phyloP scores from a whole-genome alignment of 2,888 invertebrate genomes.

The Drosophila lutescens region DNA sequence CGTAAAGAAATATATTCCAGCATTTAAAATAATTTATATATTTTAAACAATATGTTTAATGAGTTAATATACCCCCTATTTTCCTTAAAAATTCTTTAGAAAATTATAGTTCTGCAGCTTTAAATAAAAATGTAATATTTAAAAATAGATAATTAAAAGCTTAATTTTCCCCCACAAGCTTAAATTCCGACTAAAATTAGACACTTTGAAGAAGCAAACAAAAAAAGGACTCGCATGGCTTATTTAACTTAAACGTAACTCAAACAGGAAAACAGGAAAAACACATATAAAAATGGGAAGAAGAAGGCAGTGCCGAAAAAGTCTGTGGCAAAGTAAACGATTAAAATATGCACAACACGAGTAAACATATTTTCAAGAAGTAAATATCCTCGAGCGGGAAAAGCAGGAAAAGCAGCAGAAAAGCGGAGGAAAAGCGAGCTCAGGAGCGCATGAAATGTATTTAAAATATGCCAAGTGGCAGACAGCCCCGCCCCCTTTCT shows the following conservation, averaged over 20 bases:
- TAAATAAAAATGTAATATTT: too few species aligned
- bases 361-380: constrained; percentile 83
- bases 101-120: too few species aligned
- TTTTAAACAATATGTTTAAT: too few species aligned
- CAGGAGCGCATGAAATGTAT: constrained; percentile 82
- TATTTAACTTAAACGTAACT: constrained; percentile 74
- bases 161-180: constrained; percentile 12
- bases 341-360: constrained; percentile 84
- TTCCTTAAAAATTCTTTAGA: too few species aligned
- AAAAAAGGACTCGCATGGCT: constrained; percentile 56
- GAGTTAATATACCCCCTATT: too few species aligned
- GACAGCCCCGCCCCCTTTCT: constrained; percentile 42
- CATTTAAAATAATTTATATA: too few species aligned
- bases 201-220: background rate
- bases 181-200: constrained; percentile 52
- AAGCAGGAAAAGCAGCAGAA: constrained; percentile 23
- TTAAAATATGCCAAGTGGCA: constrained; percentile 81
- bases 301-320: constrained; percentile 54
- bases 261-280: constrained; percentile 69
- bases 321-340: constrained; percentile 79
- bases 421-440: constrained; percentile 55
- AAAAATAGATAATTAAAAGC: constrained; percentile 34
- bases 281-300: constrained; percentile 18
- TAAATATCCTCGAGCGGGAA: constrained; percentile 81
- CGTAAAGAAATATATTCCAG: too few species aligned